Evolutionary conservation across 1,140 invertebrate species (phyloP), one percentile per base, ranked within the genome.

Genomic region (Archegozetes longisetosus): DNA sequence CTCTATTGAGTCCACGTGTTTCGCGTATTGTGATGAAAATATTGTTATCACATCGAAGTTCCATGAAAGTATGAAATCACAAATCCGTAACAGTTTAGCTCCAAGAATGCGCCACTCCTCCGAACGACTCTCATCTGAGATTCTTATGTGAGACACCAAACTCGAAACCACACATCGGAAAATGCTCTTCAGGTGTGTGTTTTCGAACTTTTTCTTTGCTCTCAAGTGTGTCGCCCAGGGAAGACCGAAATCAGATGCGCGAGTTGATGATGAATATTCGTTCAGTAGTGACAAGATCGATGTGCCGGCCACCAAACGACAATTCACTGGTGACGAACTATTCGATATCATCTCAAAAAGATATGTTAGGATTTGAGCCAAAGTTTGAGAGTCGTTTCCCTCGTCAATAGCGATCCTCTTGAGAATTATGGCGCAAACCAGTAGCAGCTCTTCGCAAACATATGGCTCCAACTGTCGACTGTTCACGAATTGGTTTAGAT

Each of bases 151-250:
- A 69, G 80, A 77, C 64, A 72, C 70, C 6, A 84, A 67, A 23
- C 78, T 76, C 71, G 75, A 71, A 1, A 81, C 68, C 63, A 77
- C 77, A 69, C 83, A 81, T 66, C 80, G 77, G 70, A 91, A 88
- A 66, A 91, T 88, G 63, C 79, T 77, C 65, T 83, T 84, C 60
- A 92, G 72, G 70, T 88, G 84, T 60, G 76, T 27, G 69, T 79
- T 78, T 75, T 92, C 86, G 79, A 92, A 92, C 48, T 83, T 78
- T 66, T 82, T 82, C 71, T 91, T 92, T 25, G 84, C 81, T 68
- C 80, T 80, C 64, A 83, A 82, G 72, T 91, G 86, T n/a, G 82
- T 79, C 72, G 88, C 85, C 84, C 84, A 90, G 17, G 85, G 82
- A 47, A 92, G 71, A 12, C 86, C 86, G 48, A 88, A 82, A 74